phyloP scores from a whole-genome alignment of 2,113 vertebrate genomes.

The Ramphastos sulfuratus region DNA sequence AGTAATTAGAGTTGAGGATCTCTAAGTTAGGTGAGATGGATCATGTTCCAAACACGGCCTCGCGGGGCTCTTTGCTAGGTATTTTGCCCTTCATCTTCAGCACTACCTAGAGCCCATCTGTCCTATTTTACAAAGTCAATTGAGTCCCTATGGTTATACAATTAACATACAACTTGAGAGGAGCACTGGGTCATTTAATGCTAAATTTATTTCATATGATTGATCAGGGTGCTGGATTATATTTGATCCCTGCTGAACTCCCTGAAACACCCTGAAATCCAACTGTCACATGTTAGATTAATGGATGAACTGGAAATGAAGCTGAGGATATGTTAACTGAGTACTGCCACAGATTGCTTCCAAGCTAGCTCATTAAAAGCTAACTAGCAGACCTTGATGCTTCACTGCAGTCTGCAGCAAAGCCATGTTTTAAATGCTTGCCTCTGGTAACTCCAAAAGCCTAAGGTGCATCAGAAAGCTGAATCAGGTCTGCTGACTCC shows the following conservation, averaged over 20 bases:
- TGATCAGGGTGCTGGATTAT: slow-evolving; percentile 37
- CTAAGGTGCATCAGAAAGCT: neutral
- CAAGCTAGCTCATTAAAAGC: slow-evolving; percentile 46
- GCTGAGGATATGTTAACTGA: neutral
- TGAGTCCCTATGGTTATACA: slow-evolving; percentile 23
- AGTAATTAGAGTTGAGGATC: neutral
- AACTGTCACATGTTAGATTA: slow-evolving; percentile 16
- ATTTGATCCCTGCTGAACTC: slow-evolving; percentile 50
- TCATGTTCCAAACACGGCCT: neutral
- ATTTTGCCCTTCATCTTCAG: slow-evolving; percentile 13
- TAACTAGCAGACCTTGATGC: slow-evolving; percentile 27
- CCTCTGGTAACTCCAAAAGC: neutral
- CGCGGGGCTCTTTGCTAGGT: neutral
- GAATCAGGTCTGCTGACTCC: neutral
- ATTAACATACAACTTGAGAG: slow-evolving; percentile 48
- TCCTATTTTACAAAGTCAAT: slow-evolving; percentile 29
- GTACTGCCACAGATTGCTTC: slow-evolving; percentile 2
- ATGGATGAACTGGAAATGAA: slow-evolving; percentile 28
- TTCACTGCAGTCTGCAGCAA: slow-evolving; percentile 27
- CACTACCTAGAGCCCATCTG: slow-evolving; percentile 24
- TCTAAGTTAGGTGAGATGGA: neutral
- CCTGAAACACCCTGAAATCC: slow-evolving; percentile 8
- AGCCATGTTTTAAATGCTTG: slow-evolving; percentile 1
- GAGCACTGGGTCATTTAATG: slow-evolving; percentile 31
- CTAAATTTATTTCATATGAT: slow-evolving; percentile 54